Conservation (phyloP, 2,888 invertebrate species). For the Nipponacmea schrenckii region DNA sequence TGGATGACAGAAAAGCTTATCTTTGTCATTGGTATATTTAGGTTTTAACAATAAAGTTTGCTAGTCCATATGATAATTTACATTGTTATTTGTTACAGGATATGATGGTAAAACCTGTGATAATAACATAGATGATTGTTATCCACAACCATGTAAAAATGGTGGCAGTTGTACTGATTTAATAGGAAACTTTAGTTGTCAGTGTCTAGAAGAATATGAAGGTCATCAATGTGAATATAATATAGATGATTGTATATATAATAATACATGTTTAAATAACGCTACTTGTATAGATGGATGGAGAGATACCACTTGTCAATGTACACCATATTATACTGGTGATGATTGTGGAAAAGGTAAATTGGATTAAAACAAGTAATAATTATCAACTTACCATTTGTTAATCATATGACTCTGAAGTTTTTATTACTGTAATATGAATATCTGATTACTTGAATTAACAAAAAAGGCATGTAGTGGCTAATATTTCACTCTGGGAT, state of each 20-base stretch:
- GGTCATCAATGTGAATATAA: slow-evolving; percentile 43
- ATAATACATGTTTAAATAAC: slow-evolving; percentile 49
- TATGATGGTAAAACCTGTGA: slow-evolving; percentile 38
- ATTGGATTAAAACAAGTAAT: too few species aligned
- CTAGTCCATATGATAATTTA: too few species aligned
- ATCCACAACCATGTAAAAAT: slow-evolving; percentile 43
- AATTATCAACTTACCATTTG: too few species aligned
- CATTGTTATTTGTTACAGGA: slow-evolving; percentile 27
- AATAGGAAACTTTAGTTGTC: slow-evolving; percentile 34
- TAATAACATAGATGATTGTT: slow-evolving; percentile 35
- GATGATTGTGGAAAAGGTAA: slow-evolving; percentile 58
- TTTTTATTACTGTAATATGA: too few species aligned
- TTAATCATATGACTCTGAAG: too few species aligned
- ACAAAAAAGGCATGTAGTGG: too few species aligned
- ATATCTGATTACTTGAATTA: too few species aligned
- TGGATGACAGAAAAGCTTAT: too few species aligned
- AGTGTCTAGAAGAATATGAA: slow-evolving; percentile 44
- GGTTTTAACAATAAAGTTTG: too few species aligned
- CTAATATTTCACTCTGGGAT: too few species aligned
- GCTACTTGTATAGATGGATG: slow-evolving; percentile 46
- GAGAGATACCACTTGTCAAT: slow-evolving; percentile 38
- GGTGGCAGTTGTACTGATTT: slow-evolving; percentile 42
- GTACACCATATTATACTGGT: slow-evolving; percentile 47
- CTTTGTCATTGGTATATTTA: too few species aligned
- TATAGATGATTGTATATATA: slow-evolving; percentile 36